Percentiles rank a stretch among this genome's conserved stretches.
Conservation (phyloP, 2,797 vertebrate species). For the Myiotriccus ornatus region DNA sequence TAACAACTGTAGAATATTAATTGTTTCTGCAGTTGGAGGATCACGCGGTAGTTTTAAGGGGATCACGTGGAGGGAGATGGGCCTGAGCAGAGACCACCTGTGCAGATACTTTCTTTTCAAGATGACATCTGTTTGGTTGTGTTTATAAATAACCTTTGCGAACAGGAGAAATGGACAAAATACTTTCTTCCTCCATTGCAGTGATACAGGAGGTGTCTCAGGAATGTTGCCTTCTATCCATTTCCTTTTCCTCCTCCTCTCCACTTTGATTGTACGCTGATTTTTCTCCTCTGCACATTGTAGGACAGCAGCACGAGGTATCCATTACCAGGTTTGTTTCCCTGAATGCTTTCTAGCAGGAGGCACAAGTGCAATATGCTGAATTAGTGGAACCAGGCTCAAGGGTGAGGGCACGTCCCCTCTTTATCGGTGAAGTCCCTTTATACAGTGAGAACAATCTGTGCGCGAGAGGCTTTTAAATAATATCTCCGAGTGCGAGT, state of each 20-base stretch:
- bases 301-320: not conserved
- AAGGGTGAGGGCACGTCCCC: not conserved
- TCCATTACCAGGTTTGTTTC: slow-evolving; percentile 25
- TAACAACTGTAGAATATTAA: not conserved
- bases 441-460: slow-evolving; percentile 27
- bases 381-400: not conserved
- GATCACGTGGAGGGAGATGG: not conserved
- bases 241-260: not conserved
- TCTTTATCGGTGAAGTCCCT: slow-evolving; percentile 6
- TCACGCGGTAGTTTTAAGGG: fast-evolving
- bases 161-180: not conserved
- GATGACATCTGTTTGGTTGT: not conserved
- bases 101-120: not conserved
- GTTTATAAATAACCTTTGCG: not conserved
- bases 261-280: not conserved
- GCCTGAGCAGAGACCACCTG: not conserved
- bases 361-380: not conserved
- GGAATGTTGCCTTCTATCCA: not conserved
- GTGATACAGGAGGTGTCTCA: not conserved
- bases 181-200: not conserved
- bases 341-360: slow-evolving; percentile 14
- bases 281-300: not conserved
- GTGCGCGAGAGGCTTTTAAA: slow-evolving; percentile 44
- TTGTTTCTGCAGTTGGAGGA: slow-evolving; percentile 20
- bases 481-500: not conserved